Percentiles rank a stretch among this genome's conserved stretches.
Conservation (phyloP, 2,797 vertebrate genomes). For the Acipenser transmontanus region DNA sequence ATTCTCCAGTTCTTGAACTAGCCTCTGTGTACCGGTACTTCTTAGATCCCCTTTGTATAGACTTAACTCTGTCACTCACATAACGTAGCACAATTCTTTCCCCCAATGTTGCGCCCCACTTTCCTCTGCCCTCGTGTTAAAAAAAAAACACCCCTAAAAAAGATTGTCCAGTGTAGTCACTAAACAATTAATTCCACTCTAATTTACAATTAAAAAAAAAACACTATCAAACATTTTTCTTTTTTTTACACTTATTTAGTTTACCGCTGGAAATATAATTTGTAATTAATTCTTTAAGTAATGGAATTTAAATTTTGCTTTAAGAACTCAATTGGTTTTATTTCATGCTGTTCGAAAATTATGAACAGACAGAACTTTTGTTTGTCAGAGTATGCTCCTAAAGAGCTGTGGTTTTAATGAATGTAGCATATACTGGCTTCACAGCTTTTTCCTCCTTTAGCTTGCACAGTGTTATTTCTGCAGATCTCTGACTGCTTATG, state of each 20-base stretch:
- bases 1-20: conserved; percentile 23
- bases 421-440: conserved; percentile 53
- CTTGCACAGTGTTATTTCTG: conserved; percentile 91
- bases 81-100: conserved; percentile 24
- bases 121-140: conserved; percentile 26
- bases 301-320: conserved; percentile 31
- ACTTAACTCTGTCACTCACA: conserved; percentile 23
- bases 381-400: conserved; percentile 27
- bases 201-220: conserved; percentile 21
- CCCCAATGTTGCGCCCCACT: conserved; percentile 25
- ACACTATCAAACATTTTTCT: conserved; percentile 6
- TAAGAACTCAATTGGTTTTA: conserved; percentile 46
- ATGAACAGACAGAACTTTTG: conserved; percentile 30
- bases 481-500: conserved; percentile 60
- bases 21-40: conserved; percentile 21
- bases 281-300: conserved; percentile 18
- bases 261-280: conserved; percentile 52
- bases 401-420: conserved; percentile 26
- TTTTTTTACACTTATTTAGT: conserved; percentile 58
- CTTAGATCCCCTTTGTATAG: conserved; percentile 1
- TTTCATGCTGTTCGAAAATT: conserved; percentile 63
- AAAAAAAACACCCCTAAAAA: conserved; percentile 13
- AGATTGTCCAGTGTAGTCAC: conserved; percentile 41
- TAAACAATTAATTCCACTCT: conserved; percentile 25
- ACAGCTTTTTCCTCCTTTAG: conserved; percentile 73